Conservation (phyloP, 1,140 invertebrate genomes). For the Euwallacea fornicatus region DNA sequence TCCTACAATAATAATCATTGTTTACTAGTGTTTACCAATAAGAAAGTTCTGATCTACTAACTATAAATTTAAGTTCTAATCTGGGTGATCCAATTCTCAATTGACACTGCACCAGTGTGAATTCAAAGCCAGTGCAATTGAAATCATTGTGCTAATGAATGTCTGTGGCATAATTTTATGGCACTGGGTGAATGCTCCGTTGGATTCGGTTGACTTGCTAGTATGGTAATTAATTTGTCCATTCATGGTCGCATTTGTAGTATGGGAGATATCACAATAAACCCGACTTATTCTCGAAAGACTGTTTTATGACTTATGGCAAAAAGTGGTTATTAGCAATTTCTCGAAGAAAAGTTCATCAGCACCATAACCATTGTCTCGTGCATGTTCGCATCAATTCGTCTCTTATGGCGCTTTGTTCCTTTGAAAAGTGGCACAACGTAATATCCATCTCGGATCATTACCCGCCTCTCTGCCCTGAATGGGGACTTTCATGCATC, state of each 20-base stretch:
- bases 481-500: conserved; percentile 12
- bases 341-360: conserved; percentile 8
- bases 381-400: conserved; percentile 11
- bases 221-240: background rate
- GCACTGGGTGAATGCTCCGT: background rate
- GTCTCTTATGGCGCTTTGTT: conserved; percentile 17
- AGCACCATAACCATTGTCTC: conserved; percentile 24
- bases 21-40: too few relatives aligned
- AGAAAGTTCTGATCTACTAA: too few relatives aligned
- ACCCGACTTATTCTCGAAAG: too few relatives aligned
- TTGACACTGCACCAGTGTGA: too few relatives aligned
- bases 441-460: conserved; percentile 17
- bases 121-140: background rate
- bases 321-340: too few relatives aligned
- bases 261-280: too few relatives aligned
- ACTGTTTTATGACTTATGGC: too few relatives aligned
- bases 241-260: background rate
- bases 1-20: too few relatives aligned
- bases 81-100: background rate
- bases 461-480: conserved; percentile 10
- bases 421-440: conserved; percentile 14
- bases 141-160: conserved; percentile 3
- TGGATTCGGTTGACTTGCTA: background rate
- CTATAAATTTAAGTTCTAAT: background rate
- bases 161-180: background rate